Evolutionary conservation across 2,888 invertebrate species (phyloP), one percentile per base, ranked within the genome.

Genomic region (Masnerella sp.): DNA sequence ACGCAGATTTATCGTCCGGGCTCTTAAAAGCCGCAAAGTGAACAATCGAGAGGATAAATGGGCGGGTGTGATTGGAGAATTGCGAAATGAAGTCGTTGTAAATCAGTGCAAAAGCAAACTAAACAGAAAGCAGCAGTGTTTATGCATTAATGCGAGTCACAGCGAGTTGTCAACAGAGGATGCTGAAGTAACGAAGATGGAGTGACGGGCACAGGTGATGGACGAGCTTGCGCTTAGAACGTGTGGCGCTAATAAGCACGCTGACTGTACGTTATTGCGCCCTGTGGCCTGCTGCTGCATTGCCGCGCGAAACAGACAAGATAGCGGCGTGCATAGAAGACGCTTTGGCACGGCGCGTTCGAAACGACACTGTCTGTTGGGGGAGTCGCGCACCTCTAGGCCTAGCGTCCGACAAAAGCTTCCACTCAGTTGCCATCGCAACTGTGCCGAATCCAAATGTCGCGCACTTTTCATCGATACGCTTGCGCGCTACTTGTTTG

Each of bases 131-230:
- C 40, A 54, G 45, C 56, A 47, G 73, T 51, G 73, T 68, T 73
- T 68, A 51, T 73, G 68, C 58, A 64, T 73, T 64, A 73, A 58
- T 73, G 51, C 51, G 62, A 67, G 67, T 47, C 64, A 59, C 65
- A 54, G 67, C 34, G 68, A 74, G 62, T 74, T 61, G 65, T 74
- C 69, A 64, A 73, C 68, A 51, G 34, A 42, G 67, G 68, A 61
- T 54, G 56, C 52, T 69, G 54, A 28, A 43, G 69, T 64, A 65
- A 74, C 69, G 74, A 68, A 69, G 74, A 74, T 68, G 58, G 73
- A 69, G 62, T 62, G 62, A 65, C 74, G 71, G 78, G 77, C 80
- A 78, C 80, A 75, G 77, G 54, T 76, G 79, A 80, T 58, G 67
- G 51, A 67, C 67, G 73, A 67, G 67, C 32, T 58, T 32, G 54